These are phyloP conservation scores for Mya arenaria DNA, from an alignment of 1,140 invertebrate genomes.

Conservation along the genomic window DNA sequence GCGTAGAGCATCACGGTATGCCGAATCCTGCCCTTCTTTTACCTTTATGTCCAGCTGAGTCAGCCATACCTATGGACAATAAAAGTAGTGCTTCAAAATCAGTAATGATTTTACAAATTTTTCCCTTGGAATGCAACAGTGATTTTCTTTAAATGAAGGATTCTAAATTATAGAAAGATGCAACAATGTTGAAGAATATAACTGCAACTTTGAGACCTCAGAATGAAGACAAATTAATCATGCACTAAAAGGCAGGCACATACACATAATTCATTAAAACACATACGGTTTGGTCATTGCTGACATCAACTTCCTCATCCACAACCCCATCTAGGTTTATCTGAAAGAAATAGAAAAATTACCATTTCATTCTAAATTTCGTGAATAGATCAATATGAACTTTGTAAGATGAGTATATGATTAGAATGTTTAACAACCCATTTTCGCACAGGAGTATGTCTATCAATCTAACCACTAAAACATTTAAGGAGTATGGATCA, in stretches of 20 bases:
- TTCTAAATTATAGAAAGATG: neutral
- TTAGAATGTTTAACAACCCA: neutral
- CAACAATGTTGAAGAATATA: neutral
- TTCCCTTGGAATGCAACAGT: neutral
- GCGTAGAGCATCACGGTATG: slow-evolving; percentile 60
- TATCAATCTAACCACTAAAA: neutral
- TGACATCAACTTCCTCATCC: slow-evolving; percentile 71
- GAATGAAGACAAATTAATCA: neutral
- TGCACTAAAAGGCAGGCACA: neutral
- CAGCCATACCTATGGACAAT: slow-evolving; percentile 64
- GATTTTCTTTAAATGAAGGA: neutral
- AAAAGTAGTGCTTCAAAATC: neutral
- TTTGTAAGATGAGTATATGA: neutral
- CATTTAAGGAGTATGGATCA: neutral
- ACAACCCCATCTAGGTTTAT: slow-evolving; percentile 73
- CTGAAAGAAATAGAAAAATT: slow-evolving; percentile 54
- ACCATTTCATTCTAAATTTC: neutral
- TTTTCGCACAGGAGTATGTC: neutral
- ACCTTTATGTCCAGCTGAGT: slow-evolving; percentile 67
- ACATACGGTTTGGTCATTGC: slow-evolving; percentile 62
- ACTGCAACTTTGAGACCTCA: neutral
- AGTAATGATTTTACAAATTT: neutral
- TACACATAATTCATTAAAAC: neutral
- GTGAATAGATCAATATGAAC: neutral
- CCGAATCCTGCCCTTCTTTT: slow-evolving; percentile 58